Evolutionary conservation across 2,888 invertebrate species (phyloP).

Genomic region (Microchrysa polita): DNA sequence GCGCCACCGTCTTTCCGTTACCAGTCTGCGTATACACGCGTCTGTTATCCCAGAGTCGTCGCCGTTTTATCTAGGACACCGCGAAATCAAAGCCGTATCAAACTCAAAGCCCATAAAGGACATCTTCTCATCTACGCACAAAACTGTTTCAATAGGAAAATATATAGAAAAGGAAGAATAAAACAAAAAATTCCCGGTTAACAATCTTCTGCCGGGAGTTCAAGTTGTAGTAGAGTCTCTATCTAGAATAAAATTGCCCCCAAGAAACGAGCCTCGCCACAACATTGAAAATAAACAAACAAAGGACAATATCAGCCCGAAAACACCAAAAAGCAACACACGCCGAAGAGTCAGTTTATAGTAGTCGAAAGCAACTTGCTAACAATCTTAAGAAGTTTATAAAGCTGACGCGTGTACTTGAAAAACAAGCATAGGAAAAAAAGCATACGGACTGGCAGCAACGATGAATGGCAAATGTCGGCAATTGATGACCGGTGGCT

Average conservation of each 20-base stretch:
- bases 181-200: too few species aligned
- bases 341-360: too few species aligned
- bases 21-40: too few species aligned
- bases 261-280: background rate
- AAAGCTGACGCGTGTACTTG: slow-evolving; percentile 3
- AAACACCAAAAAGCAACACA: too few species aligned
- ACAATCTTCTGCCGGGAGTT: background rate
- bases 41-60: too few species aligned
- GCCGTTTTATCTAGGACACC: background rate
- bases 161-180: too few species aligned
- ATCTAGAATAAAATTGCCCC: background rate
- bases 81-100: slow-evolving; percentile 32
- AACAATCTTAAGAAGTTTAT: slow-evolving; percentile 16
- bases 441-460: background rate
- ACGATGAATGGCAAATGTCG: slow-evolving; percentile 26
- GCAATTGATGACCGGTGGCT: background rate
- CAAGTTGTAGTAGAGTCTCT: background rate
- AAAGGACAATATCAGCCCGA: background rate
- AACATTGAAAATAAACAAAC: slow-evolving; percentile 12
- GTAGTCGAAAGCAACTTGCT: slow-evolving; percentile 27
- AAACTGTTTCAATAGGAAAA: too few species aligned
- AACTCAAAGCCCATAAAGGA: slow-evolving; percentile 20
- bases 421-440: background rate
- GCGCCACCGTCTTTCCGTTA: background rate
- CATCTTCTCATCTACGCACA: background rate